Evolutionary conservation across 2,888 invertebrate species (phyloP).

Genomic region (Sinelater perroti): DNA sequence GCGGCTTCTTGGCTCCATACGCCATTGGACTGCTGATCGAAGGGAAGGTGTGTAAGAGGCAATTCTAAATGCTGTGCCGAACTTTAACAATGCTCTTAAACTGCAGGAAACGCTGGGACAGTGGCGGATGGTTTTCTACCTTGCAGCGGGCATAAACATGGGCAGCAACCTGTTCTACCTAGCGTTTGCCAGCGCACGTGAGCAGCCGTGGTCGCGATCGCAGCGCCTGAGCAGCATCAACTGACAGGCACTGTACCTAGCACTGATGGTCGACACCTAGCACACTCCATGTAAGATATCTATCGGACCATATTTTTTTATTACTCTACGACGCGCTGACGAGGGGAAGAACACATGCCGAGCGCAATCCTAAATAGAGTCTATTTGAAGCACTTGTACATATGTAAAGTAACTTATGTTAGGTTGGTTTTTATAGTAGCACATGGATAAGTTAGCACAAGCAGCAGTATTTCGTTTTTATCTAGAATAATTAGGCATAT

Average conservation of each 20-base stretch:
- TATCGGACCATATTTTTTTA: conserved; percentile 5
- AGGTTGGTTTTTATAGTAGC: no score
- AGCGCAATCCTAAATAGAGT: no score
- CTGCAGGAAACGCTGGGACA: conserved; percentile 75
- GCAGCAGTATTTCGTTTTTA: no score
- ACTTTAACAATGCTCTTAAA: conserved; percentile 15
- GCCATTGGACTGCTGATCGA: conserved; percentile 78
- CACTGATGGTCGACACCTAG: conserved; percentile 45
- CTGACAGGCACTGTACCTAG: conserved; percentile 56
- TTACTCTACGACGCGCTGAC: no score
- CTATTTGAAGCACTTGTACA: no score
- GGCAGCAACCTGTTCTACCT: conserved; percentile 80
- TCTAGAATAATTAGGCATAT: no score
- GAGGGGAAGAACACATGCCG: no score
- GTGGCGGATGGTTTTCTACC: conserved; percentile 81
- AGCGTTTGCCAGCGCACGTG: conserved; percentile 80
- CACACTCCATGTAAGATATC: conserved; percentile 25
- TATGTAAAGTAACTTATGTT: no score
- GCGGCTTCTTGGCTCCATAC: conserved; percentile 84
- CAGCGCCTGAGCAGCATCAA: conserved; percentile 53
- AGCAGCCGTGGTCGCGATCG: conserved; percentile 71
- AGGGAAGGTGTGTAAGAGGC: conserved; percentile 65
- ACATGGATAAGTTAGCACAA: no score
- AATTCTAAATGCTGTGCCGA: not conserved
- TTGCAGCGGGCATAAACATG: conserved; percentile 80